Evolutionary conservation across 30 jellyfish, hydroid and myxozoan species (phyloP).

Genomic region (Sanderia malayensis): DNA sequence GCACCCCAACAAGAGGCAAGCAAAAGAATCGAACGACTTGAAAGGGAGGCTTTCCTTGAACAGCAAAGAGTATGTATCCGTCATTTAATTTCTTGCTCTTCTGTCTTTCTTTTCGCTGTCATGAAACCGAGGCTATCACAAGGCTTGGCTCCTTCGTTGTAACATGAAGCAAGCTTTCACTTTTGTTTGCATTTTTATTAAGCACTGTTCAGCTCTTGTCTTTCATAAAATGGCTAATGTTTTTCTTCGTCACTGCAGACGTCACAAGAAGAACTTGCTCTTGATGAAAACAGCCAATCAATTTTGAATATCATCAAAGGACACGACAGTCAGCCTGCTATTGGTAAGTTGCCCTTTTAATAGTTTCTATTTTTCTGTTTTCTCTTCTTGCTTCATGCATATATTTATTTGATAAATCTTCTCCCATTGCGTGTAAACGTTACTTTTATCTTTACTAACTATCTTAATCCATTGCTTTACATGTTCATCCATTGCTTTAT

Average conservation of each 20-base stretch:
- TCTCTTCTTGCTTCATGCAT: not conserved
- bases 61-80: constrained; percentile 75
- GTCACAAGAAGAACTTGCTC: constrained; percentile 11
- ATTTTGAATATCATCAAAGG: constrained; percentile 63
- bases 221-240: no score
- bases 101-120: not conserved
- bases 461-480: no score
- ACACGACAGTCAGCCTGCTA: constrained; percentile 13
- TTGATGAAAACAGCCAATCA: constrained; percentile 83
- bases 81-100: no score
- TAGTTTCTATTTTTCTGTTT: not conserved
- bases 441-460: not conserved
- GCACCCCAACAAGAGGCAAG: constrained; percentile 31
- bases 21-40: constrained; percentile 62
- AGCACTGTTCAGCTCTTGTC: no score
- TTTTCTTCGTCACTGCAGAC: constrained; percentile 32
- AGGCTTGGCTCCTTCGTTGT: no score
- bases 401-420: not conserved
- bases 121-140: no score
- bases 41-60: constrained; percentile 71
- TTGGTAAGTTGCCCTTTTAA: constrained; percentile 17
- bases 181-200: no score
- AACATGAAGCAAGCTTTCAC: no score
- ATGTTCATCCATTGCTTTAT: no score
- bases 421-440: not conserved